Conservation (phyloP, 1,140 invertebrate species). For the Meloidogyne floridensis region DNA sequence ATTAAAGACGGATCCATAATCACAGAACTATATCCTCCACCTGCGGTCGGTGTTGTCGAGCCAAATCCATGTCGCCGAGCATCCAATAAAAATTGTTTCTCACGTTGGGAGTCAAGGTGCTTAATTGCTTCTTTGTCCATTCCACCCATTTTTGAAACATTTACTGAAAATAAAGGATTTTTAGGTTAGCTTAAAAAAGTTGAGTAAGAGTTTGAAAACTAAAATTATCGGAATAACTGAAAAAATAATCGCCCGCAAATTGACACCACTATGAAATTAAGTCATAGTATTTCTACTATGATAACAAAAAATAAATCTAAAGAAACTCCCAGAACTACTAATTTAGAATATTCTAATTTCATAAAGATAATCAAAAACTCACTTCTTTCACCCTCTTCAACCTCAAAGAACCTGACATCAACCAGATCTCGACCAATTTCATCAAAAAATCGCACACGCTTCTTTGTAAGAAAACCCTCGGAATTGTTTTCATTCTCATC, state of each 20-base stretch:
- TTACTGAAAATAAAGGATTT: conserved; percentile 13
- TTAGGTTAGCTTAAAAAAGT: background rate
- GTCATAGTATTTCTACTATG: too few relatives aligned
- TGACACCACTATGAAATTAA: too few relatives aligned
- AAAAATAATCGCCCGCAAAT: background rate
- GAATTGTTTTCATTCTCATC: background rate
- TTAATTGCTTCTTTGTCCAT: conserved; percentile 16
- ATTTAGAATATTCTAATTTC: too few relatives aligned
- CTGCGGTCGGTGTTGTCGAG: background rate
- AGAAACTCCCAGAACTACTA: too few relatives aligned
- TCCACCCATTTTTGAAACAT: conserved; percentile 20
- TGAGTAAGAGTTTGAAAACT: background rate
- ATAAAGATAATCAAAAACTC: background rate
- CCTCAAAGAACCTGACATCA: conserved; percentile 14
- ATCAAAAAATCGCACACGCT: conserved; percentile 17
- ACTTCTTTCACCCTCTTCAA: conserved; percentile 29
- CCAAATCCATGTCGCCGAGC: background rate
- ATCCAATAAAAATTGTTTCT: background rate
- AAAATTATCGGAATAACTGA: background rate
- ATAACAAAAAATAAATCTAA: too few relatives aligned
- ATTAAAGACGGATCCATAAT: conserved; percentile 21
- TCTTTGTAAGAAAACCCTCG: background rate
- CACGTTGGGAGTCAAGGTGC: conserved; percentile 22
- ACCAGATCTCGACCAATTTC: conserved; percentile 12
- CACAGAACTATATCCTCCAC: background rate